Evolutionary conservation across 2,113 vertebrate species (phyloP).

Genomic region (Mormyrus iriodes): DNA sequence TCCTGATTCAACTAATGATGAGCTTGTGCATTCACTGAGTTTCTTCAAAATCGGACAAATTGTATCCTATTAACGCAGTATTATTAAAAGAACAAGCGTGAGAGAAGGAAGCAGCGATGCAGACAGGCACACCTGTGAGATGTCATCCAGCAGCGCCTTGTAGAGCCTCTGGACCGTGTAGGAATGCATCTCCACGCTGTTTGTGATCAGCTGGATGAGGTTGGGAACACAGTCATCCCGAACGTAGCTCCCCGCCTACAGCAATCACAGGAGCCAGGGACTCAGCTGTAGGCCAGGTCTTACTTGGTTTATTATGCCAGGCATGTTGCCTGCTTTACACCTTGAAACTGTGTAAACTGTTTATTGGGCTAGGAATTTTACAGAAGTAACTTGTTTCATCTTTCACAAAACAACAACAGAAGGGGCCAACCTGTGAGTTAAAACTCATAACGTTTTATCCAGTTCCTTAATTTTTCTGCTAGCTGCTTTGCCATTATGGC

Average conservation of each 20-base stretch:
- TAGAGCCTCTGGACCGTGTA: conserved; percentile 98
- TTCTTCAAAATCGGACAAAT: not conserved
- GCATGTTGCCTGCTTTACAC: not conserved
- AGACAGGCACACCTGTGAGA: conserved; percentile 77
- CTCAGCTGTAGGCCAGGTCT: too few relatives aligned
- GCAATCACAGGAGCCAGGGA: conserved; percentile 10
- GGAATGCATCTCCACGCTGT: conserved; percentile 95
- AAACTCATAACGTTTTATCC: not conserved
- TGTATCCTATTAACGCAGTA: not conserved
- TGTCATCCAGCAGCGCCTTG: conserved; percentile 94
- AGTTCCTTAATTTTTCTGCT: not conserved
- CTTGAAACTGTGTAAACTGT: not conserved
- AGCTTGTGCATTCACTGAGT: not conserved
- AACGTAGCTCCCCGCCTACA: conserved; percentile 94
- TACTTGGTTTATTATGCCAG: too few relatives aligned
- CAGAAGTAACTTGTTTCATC: not conserved
- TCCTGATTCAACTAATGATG: not conserved
- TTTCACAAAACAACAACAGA: not conserved
- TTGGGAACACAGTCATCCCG: conserved; percentile 96
- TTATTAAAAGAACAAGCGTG: not conserved
- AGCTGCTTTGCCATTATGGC: not conserved
- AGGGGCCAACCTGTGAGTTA: not conserved
- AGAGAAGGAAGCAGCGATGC: not conserved
- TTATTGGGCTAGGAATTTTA: not conserved
- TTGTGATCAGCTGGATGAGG: conserved; percentile 98